Evolutionary conservation across 2,888 invertebrate genomes (phyloP).

Genomic region (Azorinus chamasolen): DNA sequence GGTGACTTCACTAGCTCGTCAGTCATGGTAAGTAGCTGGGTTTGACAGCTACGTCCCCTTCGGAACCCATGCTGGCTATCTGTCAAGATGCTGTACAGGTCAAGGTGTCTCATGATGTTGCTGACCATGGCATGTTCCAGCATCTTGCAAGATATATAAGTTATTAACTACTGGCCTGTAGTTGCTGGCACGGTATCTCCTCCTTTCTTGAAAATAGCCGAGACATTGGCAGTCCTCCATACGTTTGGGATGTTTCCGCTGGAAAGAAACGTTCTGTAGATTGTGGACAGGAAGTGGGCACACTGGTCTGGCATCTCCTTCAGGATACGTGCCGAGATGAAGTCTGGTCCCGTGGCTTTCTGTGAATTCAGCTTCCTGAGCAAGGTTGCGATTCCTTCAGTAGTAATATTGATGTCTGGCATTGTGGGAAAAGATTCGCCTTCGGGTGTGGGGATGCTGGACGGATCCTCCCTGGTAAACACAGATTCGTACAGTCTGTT

Average conservation of each 20-base stretch:
- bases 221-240: constrained; percentile 29
- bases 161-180: constrained; percentile 15
- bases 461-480: too few species aligned
- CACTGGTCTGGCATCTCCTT: constrained; percentile 22
- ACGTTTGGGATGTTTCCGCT: constrained; percentile 12
- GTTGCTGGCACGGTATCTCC: constrained; percentile 13
- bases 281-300: constrained; percentile 12
- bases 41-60: constrained; percentile 12
- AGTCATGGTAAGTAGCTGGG: constrained; percentile 20
- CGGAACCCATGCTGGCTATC: too few species aligned
- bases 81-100: too few species aligned
- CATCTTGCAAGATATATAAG: constrained; percentile 21
- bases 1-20: too few species aligned
- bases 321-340: too few species aligned
- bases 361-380: constrained; percentile 15
- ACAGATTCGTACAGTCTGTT: too few species aligned
- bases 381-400: not conserved
- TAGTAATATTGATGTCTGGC: too few species aligned
- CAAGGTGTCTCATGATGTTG: too few species aligned
- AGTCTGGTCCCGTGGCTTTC: constrained; percentile 16
- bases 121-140: constrained; percentile 18
- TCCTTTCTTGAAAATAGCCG: constrained; percentile 27
- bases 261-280: constrained; percentile 12
- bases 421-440: too few species aligned
- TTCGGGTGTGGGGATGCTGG: too few species aligned